Conservation (phyloP, 30 jellyfish, hydroid and myxozoan genomes). For the Haliclystus octoradiatus region DNA sequence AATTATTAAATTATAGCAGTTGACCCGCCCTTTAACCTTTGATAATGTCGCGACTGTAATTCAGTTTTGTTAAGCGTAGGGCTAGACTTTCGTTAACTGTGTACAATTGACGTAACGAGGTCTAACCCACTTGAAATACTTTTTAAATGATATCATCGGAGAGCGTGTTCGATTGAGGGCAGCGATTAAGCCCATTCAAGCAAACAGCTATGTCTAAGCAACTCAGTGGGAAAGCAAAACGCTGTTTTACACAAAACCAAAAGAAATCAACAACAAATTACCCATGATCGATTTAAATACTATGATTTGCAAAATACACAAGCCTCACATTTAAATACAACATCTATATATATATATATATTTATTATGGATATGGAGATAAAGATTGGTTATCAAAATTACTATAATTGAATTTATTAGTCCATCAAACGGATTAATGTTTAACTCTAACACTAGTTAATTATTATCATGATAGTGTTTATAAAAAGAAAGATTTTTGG, state of each 20-base stretch:
- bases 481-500: too few species aligned
- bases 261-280: not conserved
- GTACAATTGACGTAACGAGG: not conserved
- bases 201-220: not conserved
- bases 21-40: not conserved
- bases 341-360: too few species aligned
- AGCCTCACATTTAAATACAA: too few species aligned
- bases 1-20: not conserved
- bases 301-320: too few species aligned
- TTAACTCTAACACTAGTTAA: too few species aligned
- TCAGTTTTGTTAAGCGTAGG: not conserved
- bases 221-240: not conserved
- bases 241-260: not conserved
- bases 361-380: too few species aligned
- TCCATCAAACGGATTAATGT: too few species aligned
- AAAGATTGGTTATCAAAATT: too few species aligned
- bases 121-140: not conserved
- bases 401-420: too few species aligned
- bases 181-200: not conserved
- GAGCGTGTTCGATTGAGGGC: not conserved
- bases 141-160: not conserved
- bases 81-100: not conserved
- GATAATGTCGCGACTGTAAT: not conserved
- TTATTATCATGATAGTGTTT: too few species aligned
- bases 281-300: not conserved